Evolutionary conservation across 2,888 invertebrate genomes (phyloP).

Genomic region (Lasioglossum calceatum): DNA sequence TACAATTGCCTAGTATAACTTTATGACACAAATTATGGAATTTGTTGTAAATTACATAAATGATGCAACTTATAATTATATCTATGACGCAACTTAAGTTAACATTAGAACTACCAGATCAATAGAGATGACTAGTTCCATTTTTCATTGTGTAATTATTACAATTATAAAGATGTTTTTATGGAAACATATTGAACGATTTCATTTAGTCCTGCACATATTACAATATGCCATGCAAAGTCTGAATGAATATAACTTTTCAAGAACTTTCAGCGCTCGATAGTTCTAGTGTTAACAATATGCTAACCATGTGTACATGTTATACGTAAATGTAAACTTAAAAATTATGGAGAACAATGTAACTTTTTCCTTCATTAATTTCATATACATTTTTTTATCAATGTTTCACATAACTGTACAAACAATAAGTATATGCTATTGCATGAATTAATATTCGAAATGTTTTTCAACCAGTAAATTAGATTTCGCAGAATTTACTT

Average conservation of each 20-base stretch:
- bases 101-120: background rate
- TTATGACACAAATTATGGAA: background rate
- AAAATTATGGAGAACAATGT: background rate
- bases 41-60: background rate
- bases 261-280: background rate
- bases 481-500: background rate
- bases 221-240: background rate
- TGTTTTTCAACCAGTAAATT: background rate
- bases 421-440: background rate
- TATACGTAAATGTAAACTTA: slow-evolving; percentile 18
- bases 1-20: background rate
- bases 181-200: background rate
- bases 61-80: background rate
- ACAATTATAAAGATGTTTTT: background rate
- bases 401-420: slow-evolving; percentile 1
- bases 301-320: slow-evolving; percentile 14
- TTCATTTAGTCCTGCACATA: background rate
- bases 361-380: background rate
- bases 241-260: background rate
- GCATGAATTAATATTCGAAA: background rate
- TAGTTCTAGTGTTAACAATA: background rate
- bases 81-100: background rate
- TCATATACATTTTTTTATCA: background rate
- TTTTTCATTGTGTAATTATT: background rate
- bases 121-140: background rate